Conservation (phyloP, 2,113 vertebrate genomes). For the Pituophis catenifer region DNA sequence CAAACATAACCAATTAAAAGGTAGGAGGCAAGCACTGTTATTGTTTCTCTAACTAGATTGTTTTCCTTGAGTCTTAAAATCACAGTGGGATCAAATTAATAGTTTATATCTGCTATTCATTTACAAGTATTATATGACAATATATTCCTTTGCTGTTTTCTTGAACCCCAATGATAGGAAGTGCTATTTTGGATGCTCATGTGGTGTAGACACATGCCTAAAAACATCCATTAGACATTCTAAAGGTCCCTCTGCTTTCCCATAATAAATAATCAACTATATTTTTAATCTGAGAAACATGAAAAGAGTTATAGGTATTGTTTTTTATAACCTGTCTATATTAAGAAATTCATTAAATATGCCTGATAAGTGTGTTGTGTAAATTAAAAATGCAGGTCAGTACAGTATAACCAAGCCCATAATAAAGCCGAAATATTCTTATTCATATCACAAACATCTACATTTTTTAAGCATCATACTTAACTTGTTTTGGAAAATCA, state of each 20-base stretch:
- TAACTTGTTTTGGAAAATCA: background rate
- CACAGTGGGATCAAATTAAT: background rate
- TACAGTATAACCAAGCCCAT: background rate
- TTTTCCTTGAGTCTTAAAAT: background rate
- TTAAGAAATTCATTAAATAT: background rate
- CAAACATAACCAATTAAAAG: constrained; percentile 1
- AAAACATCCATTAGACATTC: background rate
- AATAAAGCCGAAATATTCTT: background rate
- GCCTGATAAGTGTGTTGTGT: background rate
- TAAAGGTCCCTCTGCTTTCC: background rate
- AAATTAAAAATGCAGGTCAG: background rate
- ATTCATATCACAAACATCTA: background rate
- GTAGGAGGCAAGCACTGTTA: background rate
- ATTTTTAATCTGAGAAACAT: background rate
- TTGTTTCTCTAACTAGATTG: background rate
- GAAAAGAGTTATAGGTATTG: background rate
- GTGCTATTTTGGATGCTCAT: background rate
- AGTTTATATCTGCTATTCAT: background rate
- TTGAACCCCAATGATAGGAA: background rate
- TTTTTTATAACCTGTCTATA: background rate
- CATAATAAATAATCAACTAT: background rate
- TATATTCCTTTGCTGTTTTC: background rate
- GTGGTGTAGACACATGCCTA: no score
- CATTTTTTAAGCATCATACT: background rate
- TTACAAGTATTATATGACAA: background rate